Conservation (phyloP, 2,888 invertebrate genomes). For the Alloscopus bannaensis region DNA sequence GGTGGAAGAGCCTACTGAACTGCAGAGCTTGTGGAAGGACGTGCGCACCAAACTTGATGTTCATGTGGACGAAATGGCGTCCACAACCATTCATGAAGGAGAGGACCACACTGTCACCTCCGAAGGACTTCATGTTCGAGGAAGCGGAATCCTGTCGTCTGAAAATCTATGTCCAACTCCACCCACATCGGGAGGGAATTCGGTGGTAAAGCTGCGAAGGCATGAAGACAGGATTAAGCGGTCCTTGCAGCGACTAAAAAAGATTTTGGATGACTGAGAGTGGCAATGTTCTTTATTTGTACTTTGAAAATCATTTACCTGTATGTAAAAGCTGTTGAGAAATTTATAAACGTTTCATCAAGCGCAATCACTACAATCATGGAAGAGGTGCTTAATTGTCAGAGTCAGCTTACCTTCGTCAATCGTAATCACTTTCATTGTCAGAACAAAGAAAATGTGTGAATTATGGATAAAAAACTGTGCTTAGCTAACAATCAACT, state of each 20-base stretch:
- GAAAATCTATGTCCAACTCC: slow-evolving; percentile 1
- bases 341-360: too few species aligned
- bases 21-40: slow-evolving; percentile 67
- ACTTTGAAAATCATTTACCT: too few species aligned
- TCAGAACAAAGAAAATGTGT: too few species aligned
- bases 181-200: not conserved
- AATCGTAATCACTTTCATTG: too few species aligned
- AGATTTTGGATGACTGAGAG: slow-evolving; percentile 66
- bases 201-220: slow-evolving; percentile 29
- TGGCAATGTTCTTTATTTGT: too few species aligned
- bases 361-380: too few species aligned
- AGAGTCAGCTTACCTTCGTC: too few species aligned
- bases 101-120: not conserved
- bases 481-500: too few species aligned
- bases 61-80: slow-evolving; percentile 49
- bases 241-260: slow-evolving; percentile 64
- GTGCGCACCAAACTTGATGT: slow-evolving; percentile 62
- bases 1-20: slow-evolving; percentile 26
- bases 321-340: too few species aligned
- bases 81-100: slow-evolving; percentile 27
- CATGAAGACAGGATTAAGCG: slow-evolving; percentile 63
- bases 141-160: slow-evolving; percentile 43
- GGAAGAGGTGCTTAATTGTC: too few species aligned
- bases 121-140: slow-evolving; percentile 46
- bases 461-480: too few species aligned